Percentiles rank a stretch among this genome's conserved stretches.
These are phyloP conservation scores for Melipona beecheii DNA, from an alignment of 2,888 invertebrate genomes.

Conservation along the genomic window DNA sequence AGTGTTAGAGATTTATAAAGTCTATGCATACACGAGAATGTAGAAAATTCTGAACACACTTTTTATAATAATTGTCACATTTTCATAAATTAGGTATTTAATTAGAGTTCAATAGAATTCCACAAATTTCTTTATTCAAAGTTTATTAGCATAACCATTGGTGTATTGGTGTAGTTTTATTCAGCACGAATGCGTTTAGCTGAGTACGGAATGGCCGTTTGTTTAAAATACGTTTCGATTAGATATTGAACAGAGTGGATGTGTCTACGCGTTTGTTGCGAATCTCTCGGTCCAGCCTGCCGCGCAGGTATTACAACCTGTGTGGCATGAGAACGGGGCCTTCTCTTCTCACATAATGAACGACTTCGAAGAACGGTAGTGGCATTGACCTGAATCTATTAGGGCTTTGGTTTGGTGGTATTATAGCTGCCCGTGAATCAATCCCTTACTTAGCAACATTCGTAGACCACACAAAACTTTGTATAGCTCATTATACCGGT, in stretches of 20 bases:
- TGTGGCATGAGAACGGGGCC: slow-evolving; percentile 73
- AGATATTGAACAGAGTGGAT: slow-evolving; percentile 47
- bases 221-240: slow-evolving; percentile 37
- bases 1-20: too few species aligned
- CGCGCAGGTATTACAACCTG: slow-evolving; percentile 70
- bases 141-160: too few species aligned
- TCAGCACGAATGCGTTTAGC: too few species aligned
- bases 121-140: too few species aligned
- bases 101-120: too few species aligned
- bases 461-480: slow-evolving; percentile 66
- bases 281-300: slow-evolving; percentile 55
- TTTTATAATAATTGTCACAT: too few species aligned
- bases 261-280: slow-evolving; percentile 58
- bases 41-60: too few species aligned
- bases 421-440: slow-evolving; percentile 76
- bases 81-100: too few species aligned
- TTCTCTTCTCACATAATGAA: slow-evolving; percentile 73
- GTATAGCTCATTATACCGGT: slow-evolving; percentile 57
- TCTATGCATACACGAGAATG: too few species aligned
- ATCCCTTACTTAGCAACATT: slow-evolving; percentile 73
- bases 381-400: slow-evolving; percentile 78
- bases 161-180: too few species aligned
- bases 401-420: slow-evolving; percentile 74
- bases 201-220: background rate
- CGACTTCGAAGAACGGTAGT: slow-evolving; percentile 74